Conservation (phyloP, 2,113 vertebrate species). For the Chaenogobius annularis region DNA sequence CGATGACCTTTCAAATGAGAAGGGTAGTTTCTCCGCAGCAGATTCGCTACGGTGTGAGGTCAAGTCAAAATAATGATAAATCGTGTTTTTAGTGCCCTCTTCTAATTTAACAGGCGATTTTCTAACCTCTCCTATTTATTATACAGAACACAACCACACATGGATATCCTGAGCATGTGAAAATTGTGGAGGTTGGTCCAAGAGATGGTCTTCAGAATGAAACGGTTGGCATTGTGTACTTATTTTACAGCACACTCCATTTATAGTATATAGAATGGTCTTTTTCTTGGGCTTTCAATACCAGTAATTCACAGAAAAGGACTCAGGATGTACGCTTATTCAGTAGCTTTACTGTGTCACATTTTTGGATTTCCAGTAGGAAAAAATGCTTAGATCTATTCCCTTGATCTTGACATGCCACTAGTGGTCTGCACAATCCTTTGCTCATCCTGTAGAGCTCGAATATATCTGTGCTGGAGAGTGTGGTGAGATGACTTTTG, state of each 20-base stretch:
- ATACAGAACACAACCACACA: constrained; percentile 72
- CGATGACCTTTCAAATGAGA: neutral
- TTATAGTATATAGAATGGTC: neutral
- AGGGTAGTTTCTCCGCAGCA: neutral
- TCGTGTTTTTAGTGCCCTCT: no score
- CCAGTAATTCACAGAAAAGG: constrained; percentile 13
- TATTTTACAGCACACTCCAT: neutral
- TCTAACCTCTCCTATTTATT: neutral
- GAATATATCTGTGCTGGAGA: no score
- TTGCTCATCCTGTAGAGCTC: no score
- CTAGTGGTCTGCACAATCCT: no score
- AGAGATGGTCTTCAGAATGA: constrained; percentile 96
- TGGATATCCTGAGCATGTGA: constrained; percentile 85
- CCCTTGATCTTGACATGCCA: no score
- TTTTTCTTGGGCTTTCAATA: constrained; percentile 9
- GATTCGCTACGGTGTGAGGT: neutral
- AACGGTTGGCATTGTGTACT: constrained; percentile 80
- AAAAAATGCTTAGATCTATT: neutral
- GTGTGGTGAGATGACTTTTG: no score
- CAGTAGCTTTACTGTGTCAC: neutral
- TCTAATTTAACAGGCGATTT: neutral
- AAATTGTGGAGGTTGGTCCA: constrained; percentile 95
- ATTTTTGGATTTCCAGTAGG: neutral
- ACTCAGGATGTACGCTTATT: neutral
- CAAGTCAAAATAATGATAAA: no score